Evolutionary conservation across 2,888 invertebrate species (phyloP), one percentile per base, ranked within the genome.

Genomic region (Xanthorhoe spadicearia): DNA sequence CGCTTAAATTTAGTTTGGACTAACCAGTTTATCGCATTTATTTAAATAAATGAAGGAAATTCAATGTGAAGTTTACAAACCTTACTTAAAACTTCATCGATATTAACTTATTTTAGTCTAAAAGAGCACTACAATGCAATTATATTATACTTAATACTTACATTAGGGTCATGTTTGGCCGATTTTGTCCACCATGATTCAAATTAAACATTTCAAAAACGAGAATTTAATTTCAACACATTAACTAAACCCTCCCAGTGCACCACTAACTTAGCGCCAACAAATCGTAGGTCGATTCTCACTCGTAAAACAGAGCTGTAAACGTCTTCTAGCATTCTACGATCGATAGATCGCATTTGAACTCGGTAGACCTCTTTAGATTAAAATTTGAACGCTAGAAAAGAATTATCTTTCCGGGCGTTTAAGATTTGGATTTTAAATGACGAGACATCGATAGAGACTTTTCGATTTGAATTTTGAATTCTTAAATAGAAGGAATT

Each of bases 241-340:
- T 67, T 66, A 60, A 64, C 57, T 64, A 60, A 63, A 60, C 60
- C 49, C 58, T 55, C 70, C 55, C 64, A 57, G 67, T 73, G 59
- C 59, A 65, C 63, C 57, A 54, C 65, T 60, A 67, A 62, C 70
- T 68, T 69, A 49, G 55, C 60, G 52, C 50, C 66, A 77, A 80
- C 80, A 81, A 83, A 86, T 87, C 85, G 81, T 72, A 77, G 78
- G 70, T 77, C 84, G 82, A 83, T 87, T 82, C 81, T 79, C 76
- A 78, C 79, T 84, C 87, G 86, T 88, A 87, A 88, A 67, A 88
- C 84, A 80, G 82, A 80, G 86, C 75, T 82, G 84, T 86, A 85
- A 87, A 82, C 77, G 82, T 84, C 83, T 81, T 77, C 77, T 82
- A 82, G 83, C 81, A 78, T 81, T 85, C 81, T 77, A 76, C 75